A percentile compares a stretch with the other conserved stretches of the same genome.
Conservation (phyloP, 2,797 vertebrate species). For the Jordanella pulchra region DNA sequence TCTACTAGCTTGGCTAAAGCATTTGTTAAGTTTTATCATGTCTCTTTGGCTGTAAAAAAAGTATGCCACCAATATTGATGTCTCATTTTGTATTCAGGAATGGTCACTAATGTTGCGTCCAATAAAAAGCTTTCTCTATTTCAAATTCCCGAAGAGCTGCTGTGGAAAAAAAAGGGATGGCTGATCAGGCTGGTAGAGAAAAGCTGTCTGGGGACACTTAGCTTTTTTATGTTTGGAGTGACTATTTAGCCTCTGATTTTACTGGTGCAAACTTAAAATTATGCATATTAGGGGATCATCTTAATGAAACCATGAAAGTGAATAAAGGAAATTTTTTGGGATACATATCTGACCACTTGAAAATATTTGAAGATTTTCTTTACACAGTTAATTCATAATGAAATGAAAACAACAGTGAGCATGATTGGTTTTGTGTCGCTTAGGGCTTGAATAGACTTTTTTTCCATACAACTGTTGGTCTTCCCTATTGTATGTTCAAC, state of each 20-base stretch:
- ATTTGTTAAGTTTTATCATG: neutral
- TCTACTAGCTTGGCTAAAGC: constrained; percentile 4
- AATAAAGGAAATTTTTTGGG: neutral
- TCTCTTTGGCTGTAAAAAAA: neutral
- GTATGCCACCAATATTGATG: neutral
- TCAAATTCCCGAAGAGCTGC: neutral
- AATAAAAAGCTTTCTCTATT: constrained; percentile 1
- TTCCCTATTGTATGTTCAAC: neutral
- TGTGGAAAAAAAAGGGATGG: too few relatives aligned
- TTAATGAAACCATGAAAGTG: neutral
- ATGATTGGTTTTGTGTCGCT: neutral
- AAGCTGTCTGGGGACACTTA: neutral
- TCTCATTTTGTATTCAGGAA: constrained; percentile 1
- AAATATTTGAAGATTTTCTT: neutral
- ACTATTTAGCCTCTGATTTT: neutral
- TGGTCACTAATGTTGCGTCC: neutral
- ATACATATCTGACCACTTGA: neutral
- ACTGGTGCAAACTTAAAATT: neutral
- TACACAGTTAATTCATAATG: too few relatives aligned
- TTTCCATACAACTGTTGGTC: neutral
- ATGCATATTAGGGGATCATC: neutral
- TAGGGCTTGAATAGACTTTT: neutral
- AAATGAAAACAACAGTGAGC: neutral
- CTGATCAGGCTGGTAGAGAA: neutral
- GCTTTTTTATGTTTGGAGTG: neutral